These are phyloP conservation scores for Cepphus grylle DNA, from an alignment of 2,113 vertebrate genomes.

Conservation along the genomic window DNA sequence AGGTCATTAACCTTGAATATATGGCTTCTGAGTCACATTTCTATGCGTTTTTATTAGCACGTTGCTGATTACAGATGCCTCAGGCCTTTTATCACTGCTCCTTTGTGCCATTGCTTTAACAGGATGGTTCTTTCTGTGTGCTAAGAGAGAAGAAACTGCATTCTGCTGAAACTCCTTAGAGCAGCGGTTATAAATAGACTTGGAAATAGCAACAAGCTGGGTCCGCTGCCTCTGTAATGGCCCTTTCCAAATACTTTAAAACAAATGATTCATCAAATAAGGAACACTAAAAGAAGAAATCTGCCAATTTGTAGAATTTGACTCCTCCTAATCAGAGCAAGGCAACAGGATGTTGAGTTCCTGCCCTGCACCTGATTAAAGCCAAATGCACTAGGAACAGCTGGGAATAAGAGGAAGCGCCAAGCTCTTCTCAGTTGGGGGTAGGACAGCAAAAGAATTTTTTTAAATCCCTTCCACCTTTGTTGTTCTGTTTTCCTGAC, in stretches of 20 bases:
- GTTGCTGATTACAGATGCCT: not conserved
- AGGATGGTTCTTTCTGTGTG: constrained; percentile 2
- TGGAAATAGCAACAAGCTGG: constrained; percentile 67
- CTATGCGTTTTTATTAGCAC: not conserved
- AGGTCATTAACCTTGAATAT: not conserved
- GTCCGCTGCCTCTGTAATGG: constrained; percentile 65
- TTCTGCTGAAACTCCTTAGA: constrained; percentile 33
- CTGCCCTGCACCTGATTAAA: constrained; percentile 92
- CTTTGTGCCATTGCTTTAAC: not conserved
- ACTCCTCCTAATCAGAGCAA: constrained; percentile 90
- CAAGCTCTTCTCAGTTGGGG: constrained; percentile 75
- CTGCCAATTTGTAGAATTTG: constrained; percentile 86
- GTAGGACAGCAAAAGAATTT: constrained; percentile 70
- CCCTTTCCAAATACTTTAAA: constrained; percentile 81
- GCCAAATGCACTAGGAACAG: constrained; percentile 82
- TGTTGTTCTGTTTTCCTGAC: constrained; percentile 74
- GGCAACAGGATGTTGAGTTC: constrained; percentile 90
- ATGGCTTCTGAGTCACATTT: not conserved
- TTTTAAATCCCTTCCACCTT: constrained; percentile 59
- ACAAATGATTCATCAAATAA: constrained; percentile 85
- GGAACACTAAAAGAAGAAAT: constrained; percentile 79
- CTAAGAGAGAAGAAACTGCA: constrained; percentile 29
- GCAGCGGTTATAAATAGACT: constrained; percentile 72
- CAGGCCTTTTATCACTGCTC: not conserved
- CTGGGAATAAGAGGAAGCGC: constrained; percentile 75